Evolutionary conservation across 2,797 vertebrate species (phyloP).

Genomic region (Harpagifer antarcticus): DNA sequence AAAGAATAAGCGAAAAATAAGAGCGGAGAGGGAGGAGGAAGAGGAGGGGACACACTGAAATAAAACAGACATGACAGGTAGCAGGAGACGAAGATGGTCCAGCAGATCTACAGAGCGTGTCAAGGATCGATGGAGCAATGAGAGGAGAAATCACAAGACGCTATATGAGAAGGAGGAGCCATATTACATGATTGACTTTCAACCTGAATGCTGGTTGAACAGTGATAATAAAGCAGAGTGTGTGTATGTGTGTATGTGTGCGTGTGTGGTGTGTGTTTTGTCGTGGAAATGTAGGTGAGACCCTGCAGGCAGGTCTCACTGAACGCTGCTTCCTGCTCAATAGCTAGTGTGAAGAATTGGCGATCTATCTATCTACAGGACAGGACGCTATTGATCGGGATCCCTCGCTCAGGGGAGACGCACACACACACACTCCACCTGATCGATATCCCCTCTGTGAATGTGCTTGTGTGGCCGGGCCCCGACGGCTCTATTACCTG

Average conservation of each 20-base stretch:
- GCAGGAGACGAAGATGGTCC: slow-evolving; percentile 48
- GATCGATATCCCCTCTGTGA: slow-evolving; percentile 71
- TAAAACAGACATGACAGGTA: slow-evolving; percentile 49
- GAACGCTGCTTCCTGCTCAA: slow-evolving; percentile 72
- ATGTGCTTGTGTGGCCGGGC: slow-evolving; percentile 45
- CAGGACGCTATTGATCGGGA: slow-evolving; percentile 78
- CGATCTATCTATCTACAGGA: slow-evolving; percentile 82
- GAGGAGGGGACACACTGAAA: slow-evolving; percentile 44
- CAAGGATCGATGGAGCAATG: slow-evolving; percentile 44
- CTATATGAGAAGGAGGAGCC: background rate
- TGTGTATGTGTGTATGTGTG: slow-evolving; percentile 19
- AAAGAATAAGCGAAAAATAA: slow-evolving; percentile 52
- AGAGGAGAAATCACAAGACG: slow-evolving; percentile 18
- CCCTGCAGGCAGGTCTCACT: slow-evolving; percentile 53
- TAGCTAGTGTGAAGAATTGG: slow-evolving; percentile 69
- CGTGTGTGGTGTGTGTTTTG: slow-evolving; percentile 23
- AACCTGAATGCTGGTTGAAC: background rate
- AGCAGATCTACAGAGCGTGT: slow-evolving; percentile 40
- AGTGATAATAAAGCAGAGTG: slow-evolving; percentile 32
- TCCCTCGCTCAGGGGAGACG: slow-evolving; percentile 63
- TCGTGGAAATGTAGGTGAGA: slow-evolving; percentile 46
- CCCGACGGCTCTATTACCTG: slow-evolving; percentile 78
- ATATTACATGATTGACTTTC: slow-evolving; percentile 2
- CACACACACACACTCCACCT: too few relatives aligned
- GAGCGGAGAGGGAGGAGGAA: slow-evolving; percentile 26